Evolutionary conservation across 1,140 invertebrate genomes (phyloP), one percentile per base, ranked within the genome.

Genomic region (Heliconius himera): DNA sequence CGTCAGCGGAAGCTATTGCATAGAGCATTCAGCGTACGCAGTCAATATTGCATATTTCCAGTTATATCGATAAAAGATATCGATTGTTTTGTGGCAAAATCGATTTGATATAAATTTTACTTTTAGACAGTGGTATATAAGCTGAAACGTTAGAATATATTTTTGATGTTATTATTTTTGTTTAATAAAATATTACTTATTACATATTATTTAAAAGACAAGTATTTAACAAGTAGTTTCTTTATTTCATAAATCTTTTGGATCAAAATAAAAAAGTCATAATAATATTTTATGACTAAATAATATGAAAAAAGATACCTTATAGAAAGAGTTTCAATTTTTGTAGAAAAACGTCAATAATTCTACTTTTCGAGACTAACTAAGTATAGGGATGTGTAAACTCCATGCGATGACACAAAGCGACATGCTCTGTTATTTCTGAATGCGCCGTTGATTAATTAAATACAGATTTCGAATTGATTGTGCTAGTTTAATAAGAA

Each of bases 1-100:
- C 88, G 85, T 88, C 86, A 89, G 83, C 88, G 87, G 88, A 89
- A 88, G 87, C 83, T 79, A 86, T 86, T 85, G 88, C 87, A 82
- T 84, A 77, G 78, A 82, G 77, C 80, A 74, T 80, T 77, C 72
- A 72, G 76, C 79, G 82, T 84, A 83, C 82, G 75, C 80, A 79
- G 73, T 79, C 81, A 81, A 78, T 83, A 86, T 86, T 86, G 84
- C 86, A 80, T 82, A 76, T 82, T 84, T 85, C 79, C 84, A 83
- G 82, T 84, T 74, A 82, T 73, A 79, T 70, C 72, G 77, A 82
- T 82, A 80, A 82, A 79, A 85, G 79, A 83, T 66, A 66, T 66
- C 60, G 60, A 66, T 66, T 66, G 60, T 66, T 66, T 22, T 66
- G 26, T 29, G 60, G 60, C 4, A 66, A 13, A 56, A 66, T 66